Conservation (phyloP, 2,888 invertebrate species). For the Spatulosminthurus flaviceps region DNA sequence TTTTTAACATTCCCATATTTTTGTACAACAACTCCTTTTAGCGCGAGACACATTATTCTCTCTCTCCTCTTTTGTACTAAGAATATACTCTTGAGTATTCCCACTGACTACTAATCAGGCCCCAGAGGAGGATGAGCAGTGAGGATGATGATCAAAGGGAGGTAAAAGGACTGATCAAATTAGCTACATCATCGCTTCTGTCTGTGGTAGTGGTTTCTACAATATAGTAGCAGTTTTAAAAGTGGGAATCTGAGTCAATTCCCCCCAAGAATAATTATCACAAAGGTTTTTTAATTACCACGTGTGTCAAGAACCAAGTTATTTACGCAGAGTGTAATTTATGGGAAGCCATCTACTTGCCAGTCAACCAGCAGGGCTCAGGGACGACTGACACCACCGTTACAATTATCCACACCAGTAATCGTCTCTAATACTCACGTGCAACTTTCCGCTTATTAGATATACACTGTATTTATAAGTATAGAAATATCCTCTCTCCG, state of each 20-base stretch:
- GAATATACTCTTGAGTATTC: too few species aligned
- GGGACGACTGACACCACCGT: slow-evolving; percentile 38
- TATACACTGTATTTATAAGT: neutral
- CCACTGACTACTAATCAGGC: too few species aligned
- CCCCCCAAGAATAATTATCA: slow-evolving; percentile 35
- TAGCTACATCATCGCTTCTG: neutral
- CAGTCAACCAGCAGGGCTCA: slow-evolving; percentile 38
- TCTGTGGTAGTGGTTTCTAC: too few species aligned
- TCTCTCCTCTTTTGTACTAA: too few species aligned
- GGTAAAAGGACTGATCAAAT: neutral
- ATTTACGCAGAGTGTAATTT: slow-evolving; percentile 39
- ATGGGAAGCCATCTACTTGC: slow-evolving; percentile 43
- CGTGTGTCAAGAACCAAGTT: slow-evolving; percentile 39
- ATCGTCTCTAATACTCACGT: slow-evolving; percentile 4
- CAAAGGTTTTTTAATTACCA: slow-evolving; percentile 42
- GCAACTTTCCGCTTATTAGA: neutral
- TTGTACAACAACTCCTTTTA: too few species aligned
- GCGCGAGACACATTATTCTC: too few species aligned
- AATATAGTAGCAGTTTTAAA: neutral
- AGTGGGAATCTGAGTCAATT: slow-evolving; percentile 25
- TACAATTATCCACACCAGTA: slow-evolving; percentile 23
- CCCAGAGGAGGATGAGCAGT: too few species aligned
- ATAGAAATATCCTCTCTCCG: too few species aligned
- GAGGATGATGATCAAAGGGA: too few species aligned
- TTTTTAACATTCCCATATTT: too few species aligned